Percentiles rank a stretch among this genome's conserved stretches.
Conservation (phyloP, 2,888 invertebrate species). For the Gibbula magus region DNA sequence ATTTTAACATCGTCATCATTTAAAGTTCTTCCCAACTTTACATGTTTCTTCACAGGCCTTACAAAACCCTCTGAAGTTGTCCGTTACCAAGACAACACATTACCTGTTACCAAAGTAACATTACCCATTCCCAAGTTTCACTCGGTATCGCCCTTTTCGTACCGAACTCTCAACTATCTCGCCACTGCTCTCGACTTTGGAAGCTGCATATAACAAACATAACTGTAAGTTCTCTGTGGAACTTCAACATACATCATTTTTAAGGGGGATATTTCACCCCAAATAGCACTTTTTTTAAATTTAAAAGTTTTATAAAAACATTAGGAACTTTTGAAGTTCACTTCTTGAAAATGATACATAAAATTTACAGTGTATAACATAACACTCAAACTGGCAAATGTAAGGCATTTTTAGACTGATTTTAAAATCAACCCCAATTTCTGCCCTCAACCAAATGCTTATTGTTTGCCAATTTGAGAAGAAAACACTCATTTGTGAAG, state of each 20-base stretch:
- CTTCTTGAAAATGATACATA: background rate
- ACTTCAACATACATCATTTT: background rate
- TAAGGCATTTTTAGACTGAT: background rate
- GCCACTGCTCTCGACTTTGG: background rate
- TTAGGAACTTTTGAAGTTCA: background rate
- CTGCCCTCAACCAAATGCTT: background rate
- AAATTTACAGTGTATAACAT: background rate
- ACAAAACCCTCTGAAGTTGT: background rate
- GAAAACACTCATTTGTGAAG: conserved; percentile 14
- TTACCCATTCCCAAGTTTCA: background rate
- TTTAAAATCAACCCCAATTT: background rate
- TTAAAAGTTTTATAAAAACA: background rate
- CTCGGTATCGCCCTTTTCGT: background rate
- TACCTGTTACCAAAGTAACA: conserved; percentile 20
- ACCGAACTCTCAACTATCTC: background rate
- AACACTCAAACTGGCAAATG: background rate
- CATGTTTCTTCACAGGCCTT: background rate
- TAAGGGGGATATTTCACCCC: conserved; percentile 11
- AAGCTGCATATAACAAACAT: conserved; percentile 1
- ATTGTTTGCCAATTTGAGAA: background rate
- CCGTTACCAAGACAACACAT: background rate
- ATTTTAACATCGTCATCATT: too few species aligned
- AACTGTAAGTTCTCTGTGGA: conserved; percentile 14
- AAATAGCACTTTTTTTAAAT: background rate
- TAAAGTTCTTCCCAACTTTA: background rate